Evolutionary conservation across 2,113 vertebrate genomes (phyloP).

Genomic region (Phaetusa simplex): DNA sequence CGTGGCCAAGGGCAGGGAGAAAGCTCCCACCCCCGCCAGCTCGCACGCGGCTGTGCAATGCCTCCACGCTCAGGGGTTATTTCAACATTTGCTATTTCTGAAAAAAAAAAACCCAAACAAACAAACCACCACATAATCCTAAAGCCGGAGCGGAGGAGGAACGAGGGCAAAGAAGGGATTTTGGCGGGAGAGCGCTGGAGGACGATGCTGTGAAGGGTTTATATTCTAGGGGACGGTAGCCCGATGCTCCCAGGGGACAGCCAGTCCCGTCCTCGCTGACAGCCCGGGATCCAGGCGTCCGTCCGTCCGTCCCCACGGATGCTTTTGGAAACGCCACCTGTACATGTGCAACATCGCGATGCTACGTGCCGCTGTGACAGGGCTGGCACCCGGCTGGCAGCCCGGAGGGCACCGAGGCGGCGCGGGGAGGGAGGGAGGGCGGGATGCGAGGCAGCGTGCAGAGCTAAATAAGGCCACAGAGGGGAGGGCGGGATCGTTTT

Average conservation of each 20-base stretch:
- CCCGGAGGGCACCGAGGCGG: not conserved
- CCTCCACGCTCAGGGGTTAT: not conserved
- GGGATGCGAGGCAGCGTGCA: rapidly evolving
- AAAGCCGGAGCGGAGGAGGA: not conserved
- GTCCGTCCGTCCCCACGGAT: not conserved
- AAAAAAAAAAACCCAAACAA: rapidly evolving
- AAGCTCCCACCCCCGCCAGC: not conserved
- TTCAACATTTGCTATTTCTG: not conserved
- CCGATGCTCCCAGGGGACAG: rapidly evolving
- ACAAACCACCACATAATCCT: not conserved
- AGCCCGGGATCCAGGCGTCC: not conserved
- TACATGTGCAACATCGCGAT: not conserved
- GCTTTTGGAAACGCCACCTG: slow-evolving; percentile 6
- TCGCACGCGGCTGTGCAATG: not conserved
- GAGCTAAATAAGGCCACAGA: not conserved
- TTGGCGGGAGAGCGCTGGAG: not conserved
- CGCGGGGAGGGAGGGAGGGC: rapidly evolving
- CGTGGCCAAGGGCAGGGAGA: not conserved
- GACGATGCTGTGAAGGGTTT: not conserved
- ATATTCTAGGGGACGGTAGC: not conserved
- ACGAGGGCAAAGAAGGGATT: not conserved
- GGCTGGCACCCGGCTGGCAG: not conserved
- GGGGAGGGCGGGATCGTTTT: not conserved
- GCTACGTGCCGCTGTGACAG: not conserved
- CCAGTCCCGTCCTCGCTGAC: not conserved